Base-by-base conservation (phyloP, 2,888 invertebrate genomes). In the Periphyllus acericola region DNA sequence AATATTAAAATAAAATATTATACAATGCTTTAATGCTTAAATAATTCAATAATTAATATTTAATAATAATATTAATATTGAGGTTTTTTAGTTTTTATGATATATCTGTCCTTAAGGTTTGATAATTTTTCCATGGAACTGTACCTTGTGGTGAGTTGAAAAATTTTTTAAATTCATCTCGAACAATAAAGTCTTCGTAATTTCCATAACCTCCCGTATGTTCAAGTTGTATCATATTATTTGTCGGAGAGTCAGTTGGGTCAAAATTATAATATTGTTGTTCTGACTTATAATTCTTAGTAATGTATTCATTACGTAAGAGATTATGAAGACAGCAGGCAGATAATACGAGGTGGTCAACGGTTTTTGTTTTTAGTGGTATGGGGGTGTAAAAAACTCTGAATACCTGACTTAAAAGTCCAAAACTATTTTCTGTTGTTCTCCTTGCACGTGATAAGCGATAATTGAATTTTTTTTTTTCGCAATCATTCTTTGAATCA, bases 291-390 rank as follows among this genome's bases (percentile, higher is more conserved):
- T n/a, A n/a, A n/a, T 71, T 71, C 71, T 71, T n/a, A n/a, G n/a
- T n/a, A n/a, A 71, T 32, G 52, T 46, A 76, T 76, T 8, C n/a
- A 29, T 76, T 19, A 8, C 46, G 46, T 6, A 46, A 8, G 52
- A 76, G 76, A 76, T 76, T 52, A 76, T 76, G 76, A 46, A 76
- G 76, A 29, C 76, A 76, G 17, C 76, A 76, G 17, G 46, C 76
- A 0, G 76, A 76, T 6, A 52, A 46, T 6, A 76, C 29, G 1
- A 76, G 17, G 29, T 76, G n/a, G 29, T 52, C 46, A 0, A 76
- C 76, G 0, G 76, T 76, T 76, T 52, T 1, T 74, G 36, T 46
- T 76, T 76, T 76, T 8, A 76, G 4, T 6, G 46, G 5, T 17
- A 76, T 46, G 11, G 46, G 76, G 3, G 46, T 76, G 14, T 76